These are phyloP conservation scores for Danio rerio DNA, from an alignment of 2,113 vertebrate species.

Conservation along the genomic window DNA sequence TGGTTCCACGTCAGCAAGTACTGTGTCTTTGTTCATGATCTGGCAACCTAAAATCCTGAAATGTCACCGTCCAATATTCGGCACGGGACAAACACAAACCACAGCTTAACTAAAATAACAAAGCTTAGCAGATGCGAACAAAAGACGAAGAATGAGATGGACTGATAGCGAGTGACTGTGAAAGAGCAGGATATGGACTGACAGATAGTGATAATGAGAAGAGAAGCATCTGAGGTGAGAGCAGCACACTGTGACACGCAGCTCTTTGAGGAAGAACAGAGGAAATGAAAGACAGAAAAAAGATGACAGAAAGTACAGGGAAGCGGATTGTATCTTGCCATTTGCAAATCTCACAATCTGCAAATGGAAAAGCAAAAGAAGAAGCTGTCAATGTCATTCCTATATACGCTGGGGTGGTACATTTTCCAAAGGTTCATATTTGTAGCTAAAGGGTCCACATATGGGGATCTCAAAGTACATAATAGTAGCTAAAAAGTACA, in stretches of 20 bases:
- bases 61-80: not conserved
- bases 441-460: too few species aligned
- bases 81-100: not conserved
- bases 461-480: too few species aligned
- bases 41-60: not conserved
- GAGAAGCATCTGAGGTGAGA: not conserved
- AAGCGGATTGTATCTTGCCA: not conserved
- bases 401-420: too few species aligned
- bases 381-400: not conserved
- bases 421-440: too few species aligned
- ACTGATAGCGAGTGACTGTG: not conserved
- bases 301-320: not conserved
- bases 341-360: not conserved
- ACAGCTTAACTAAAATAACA: not conserved
- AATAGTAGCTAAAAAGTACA: too few species aligned
- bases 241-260: not conserved
- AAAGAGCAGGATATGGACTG: slow-evolving; percentile 9
- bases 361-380: slow-evolving; percentile 7
- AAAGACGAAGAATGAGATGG: not conserved
- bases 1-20: not conserved
- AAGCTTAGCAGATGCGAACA: not conserved
- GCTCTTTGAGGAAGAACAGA: slow-evolving; percentile 19
- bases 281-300: slow-evolving; percentile 22
- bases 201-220: not conserved
- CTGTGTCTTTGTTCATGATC: not conserved